Base-by-base conservation (phyloP, 2,113 vertebrate genomes). In the Erinaceus europaeus region DNA sequence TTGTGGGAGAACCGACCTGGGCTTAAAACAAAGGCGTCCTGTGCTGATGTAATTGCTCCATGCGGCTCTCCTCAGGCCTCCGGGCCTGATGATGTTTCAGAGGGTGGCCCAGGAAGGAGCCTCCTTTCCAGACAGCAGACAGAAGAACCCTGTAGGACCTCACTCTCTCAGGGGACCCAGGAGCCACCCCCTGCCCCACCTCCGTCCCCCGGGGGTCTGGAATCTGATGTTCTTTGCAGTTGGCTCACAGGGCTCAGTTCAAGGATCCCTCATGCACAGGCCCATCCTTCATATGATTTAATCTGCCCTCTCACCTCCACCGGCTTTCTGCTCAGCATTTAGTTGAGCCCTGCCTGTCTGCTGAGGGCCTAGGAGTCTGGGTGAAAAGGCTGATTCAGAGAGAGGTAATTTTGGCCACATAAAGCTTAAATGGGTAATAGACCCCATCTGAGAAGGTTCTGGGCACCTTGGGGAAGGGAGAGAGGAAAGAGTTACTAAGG, bases 1-100 rank as follows among this genome's bases (percentile, higher is more conserved):
- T 93, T 90, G 80, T 93, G 94, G 93, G 94, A 91, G 91, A 88
- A 87, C 36, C 88, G 62, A 93, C 76, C 93, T 72, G 68, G 44
- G 84, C 76, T 82, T 84, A 84, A 91, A 80, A 94, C 89, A 96
- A 96, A 94, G 89, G 74, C 79, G 89, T 92, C 90, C 92, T 96
- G 92, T 95, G 94, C 89, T 92, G 89, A 95, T 95, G 91, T 91
- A 93, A 95, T 93, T 89, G 82, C 93, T 76, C 85, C 38, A 0
- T 4, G 78, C 75, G 69, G 76, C 53, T 57, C 74, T 81, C 71
- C 88, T 55, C 21, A 0, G 77, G 71, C 20, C 65, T 61, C 36
- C 0, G 3, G 89, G 69, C 78, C 84, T 85, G 65, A 13, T 12
- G 34, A 38, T 46, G 69, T 34, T 69, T 86, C 69, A 14, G 3